These are phyloP conservation scores for Pocillopora damicornis DNA, from an alignment of 64 coral and sea anemone species.

Conservation along the genomic window DNA sequence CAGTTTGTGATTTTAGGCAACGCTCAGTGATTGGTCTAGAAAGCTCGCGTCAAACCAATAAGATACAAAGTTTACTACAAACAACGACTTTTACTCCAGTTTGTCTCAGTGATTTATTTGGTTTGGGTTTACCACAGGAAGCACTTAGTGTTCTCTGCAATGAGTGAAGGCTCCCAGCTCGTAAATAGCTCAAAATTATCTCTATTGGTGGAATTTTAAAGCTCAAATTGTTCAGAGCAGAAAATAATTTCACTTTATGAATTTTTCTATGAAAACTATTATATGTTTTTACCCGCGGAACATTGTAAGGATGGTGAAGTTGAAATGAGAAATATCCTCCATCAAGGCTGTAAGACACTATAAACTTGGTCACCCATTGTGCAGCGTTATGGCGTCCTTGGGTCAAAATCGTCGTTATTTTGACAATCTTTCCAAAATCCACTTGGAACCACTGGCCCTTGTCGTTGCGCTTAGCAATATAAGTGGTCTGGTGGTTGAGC, in stretches of 20 bases:
- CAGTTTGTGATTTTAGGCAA: no score
- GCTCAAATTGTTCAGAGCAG: neutral
- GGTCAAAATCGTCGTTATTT: conserved; percentile 40
- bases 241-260: neutral
- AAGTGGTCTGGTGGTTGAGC: neutral
- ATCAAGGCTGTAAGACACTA: neutral
- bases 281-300: neutral
- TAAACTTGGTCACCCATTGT: neutral
- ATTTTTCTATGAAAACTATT: neutral
- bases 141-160: no score
- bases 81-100: no score
- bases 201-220: no score
- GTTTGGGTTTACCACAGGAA: no score
- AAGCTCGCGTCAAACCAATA: no score
- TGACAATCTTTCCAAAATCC: conserved; percentile 40
- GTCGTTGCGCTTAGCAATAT: neutral
- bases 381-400: neutral
- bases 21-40: no score
- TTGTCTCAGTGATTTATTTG: no score
- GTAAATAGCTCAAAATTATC: no score
- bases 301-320: neutral
- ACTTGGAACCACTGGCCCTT: conserved; percentile 31
- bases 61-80: no score
- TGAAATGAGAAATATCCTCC: neutral
- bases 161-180: no score